Percentiles rank a stretch among this genome's conserved stretches.
Conservation (phyloP, 2,888 invertebrate species). For the Diaprepes abbreviatus region DNA sequence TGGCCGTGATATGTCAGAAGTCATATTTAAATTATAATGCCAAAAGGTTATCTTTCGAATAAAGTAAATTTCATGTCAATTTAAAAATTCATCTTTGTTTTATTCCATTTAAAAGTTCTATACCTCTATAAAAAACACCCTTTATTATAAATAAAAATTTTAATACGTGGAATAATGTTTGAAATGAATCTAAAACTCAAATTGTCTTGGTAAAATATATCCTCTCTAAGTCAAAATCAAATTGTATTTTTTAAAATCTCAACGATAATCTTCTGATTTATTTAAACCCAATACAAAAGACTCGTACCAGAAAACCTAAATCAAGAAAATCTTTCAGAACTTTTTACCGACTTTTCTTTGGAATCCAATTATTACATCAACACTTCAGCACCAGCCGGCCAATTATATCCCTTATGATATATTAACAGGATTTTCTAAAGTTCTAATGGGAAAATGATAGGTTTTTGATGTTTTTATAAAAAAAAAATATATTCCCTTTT, state of each 20-base stretch:
- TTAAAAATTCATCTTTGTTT: too few species aligned
- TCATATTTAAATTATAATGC: too few species aligned
- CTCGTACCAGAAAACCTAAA: neutral
- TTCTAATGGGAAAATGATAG: conserved; percentile 40
- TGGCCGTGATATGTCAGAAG: too few species aligned
- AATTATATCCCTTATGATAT: conserved; percentile 45
- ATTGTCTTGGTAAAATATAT: too few species aligned
- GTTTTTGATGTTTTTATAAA: conserved; percentile 16
- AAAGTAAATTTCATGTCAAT: too few species aligned
- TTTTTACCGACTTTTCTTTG: conserved; percentile 29
- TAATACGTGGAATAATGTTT: too few species aligned
- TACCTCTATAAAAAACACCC: too few species aligned
- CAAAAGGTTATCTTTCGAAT: too few species aligned
- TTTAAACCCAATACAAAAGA: neutral
- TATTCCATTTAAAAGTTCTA: too few species aligned
- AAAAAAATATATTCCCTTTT: conserved; percentile 22
- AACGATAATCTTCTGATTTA: neutral
- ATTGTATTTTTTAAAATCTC: neutral
- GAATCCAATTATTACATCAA: conserved; percentile 47
- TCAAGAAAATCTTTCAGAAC: neutral
- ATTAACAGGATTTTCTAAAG: conserved; percentile 40
- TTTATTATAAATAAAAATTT: too few species aligned
- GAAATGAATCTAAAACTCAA: too few species aligned
- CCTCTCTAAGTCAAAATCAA: too few species aligned
- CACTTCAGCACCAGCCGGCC: conserved; percentile 40